Evolutionary conservation across 1,140 invertebrate genomes (phyloP).

Genomic region (Drosophila sechellia): DNA sequence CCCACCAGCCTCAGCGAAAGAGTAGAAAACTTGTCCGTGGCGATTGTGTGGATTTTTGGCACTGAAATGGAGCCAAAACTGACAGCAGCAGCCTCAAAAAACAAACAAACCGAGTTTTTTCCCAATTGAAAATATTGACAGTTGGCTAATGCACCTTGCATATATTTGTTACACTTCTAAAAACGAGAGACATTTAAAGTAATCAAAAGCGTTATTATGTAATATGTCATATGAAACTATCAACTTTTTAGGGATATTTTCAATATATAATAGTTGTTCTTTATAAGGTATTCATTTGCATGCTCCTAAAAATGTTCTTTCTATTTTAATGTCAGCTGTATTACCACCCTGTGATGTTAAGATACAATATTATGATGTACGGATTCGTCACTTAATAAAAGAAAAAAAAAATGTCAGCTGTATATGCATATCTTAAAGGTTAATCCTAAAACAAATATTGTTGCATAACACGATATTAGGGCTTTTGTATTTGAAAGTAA

Average conservation of each 20-base stretch:
- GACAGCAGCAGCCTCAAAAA: constrained; percentile 39
- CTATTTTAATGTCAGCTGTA: not conserved
- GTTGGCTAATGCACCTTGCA: constrained; percentile 59
- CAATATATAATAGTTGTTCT: too few species aligned
- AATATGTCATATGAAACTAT: too few species aligned
- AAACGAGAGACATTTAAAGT: not conserved
- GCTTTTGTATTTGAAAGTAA: not conserved
- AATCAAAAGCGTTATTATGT: not conserved
- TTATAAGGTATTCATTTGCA: too few species aligned
- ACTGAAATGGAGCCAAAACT: constrained; percentile 50
- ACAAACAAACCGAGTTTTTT: constrained; percentile 27
- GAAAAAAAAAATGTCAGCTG: too few species aligned
- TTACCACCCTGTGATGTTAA: too few species aligned
- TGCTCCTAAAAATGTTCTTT: too few species aligned
- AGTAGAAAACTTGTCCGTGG: constrained; percentile 29
- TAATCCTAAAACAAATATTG: too few species aligned
- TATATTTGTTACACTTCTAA: constrained; percentile 3
- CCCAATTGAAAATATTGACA: constrained; percentile 68
- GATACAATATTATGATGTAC: too few species aligned
- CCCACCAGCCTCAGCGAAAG: constrained; percentile 1
- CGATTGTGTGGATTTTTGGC: constrained; percentile 35
- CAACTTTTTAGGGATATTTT: too few species aligned
- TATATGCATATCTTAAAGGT: not conserved
- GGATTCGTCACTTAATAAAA: too few species aligned
- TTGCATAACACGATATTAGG: too few species aligned